Percentiles rank a stretch among this genome's conserved stretches.
Evolutionary conservation across 2,113 vertebrate species (phyloP).

Genomic region (Saguinus imperator): DNA sequence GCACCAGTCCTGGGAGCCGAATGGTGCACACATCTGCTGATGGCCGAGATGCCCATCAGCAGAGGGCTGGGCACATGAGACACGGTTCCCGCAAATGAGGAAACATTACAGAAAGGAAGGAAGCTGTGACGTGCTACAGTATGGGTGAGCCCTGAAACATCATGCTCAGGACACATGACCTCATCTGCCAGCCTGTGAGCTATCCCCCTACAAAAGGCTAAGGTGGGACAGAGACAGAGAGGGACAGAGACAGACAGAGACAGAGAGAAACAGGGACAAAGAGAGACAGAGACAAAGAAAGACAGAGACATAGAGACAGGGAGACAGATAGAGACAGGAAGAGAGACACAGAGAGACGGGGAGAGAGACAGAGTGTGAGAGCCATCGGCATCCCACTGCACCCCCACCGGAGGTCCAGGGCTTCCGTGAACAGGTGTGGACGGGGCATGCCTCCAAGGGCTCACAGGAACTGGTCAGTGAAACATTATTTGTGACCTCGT

Average conservation of each 20-base stretch:
- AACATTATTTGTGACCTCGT: accelerated
- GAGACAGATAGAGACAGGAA: too few relatives aligned
- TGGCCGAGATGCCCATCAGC: accelerated
- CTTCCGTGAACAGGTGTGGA: accelerated
- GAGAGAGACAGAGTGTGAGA: too few relatives aligned
- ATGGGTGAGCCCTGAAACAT: accelerated
- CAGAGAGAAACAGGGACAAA: background rate
- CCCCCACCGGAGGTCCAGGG: background rate
- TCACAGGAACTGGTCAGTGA: background rate
- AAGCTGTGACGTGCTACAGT: accelerated
- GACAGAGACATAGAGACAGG: background rate
- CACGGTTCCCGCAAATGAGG: accelerated
- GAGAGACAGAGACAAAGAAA: background rate
- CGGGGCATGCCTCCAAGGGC: background rate
- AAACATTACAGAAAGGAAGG: accelerated
- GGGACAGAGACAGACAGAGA: background rate
- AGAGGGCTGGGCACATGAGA: too few relatives aligned
- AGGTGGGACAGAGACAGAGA: background rate
- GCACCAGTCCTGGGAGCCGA: accelerated
- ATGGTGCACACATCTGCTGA: too few relatives aligned
- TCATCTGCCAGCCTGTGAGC: background rate
- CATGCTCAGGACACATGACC: background rate
- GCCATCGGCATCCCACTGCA: background rate
- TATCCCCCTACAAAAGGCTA: background rate
- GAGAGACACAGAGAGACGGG: too few relatives aligned